A percentile compares a stretch with the other conserved stretches of the same genome.
Evolutionary conservation across 2,113 vertebrate species (phyloP).

Genomic region (Bubo blakistoni): DNA sequence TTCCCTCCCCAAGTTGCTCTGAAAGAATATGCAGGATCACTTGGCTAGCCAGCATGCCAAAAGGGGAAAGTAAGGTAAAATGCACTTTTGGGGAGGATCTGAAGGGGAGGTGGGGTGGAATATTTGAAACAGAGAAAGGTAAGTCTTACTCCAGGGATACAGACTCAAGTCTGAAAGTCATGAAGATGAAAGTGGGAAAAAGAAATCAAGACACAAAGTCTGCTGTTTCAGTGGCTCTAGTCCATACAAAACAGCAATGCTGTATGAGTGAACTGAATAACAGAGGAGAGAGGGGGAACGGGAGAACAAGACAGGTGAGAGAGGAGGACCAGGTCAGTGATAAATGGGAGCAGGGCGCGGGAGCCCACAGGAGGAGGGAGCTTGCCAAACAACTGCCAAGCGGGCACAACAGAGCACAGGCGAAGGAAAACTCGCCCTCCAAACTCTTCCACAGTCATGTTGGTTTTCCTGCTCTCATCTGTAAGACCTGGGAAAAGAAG

Average conservation of each 20-base stretch:
- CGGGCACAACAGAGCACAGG: background rate
- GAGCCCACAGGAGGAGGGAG: background rate
- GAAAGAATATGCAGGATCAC: background rate
- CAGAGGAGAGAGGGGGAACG: background rate
- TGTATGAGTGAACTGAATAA: background rate
- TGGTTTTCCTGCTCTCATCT: background rate
- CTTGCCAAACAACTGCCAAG: background rate
- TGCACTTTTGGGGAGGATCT: background rate
- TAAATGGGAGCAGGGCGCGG: background rate
- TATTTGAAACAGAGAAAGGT: background rate
- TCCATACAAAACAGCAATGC: background rate
- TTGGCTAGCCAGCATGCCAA: background rate
- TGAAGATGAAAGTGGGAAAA: background rate
- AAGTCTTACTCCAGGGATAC: background rate
- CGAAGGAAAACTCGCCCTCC: background rate
- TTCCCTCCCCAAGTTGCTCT: background rate
- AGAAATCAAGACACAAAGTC: background rate
- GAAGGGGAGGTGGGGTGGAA: background rate
- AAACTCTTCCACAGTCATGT: background rate
- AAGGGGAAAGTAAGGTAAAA: background rate
- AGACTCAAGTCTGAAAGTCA: background rate
- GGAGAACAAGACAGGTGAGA: accelerated
- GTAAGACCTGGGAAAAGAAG: background rate
- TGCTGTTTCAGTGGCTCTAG: background rate
- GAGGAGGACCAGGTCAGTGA: background rate